Conservation (phyloP, 2,113 vertebrate species). For the Peromyscus leucopus region DNA sequence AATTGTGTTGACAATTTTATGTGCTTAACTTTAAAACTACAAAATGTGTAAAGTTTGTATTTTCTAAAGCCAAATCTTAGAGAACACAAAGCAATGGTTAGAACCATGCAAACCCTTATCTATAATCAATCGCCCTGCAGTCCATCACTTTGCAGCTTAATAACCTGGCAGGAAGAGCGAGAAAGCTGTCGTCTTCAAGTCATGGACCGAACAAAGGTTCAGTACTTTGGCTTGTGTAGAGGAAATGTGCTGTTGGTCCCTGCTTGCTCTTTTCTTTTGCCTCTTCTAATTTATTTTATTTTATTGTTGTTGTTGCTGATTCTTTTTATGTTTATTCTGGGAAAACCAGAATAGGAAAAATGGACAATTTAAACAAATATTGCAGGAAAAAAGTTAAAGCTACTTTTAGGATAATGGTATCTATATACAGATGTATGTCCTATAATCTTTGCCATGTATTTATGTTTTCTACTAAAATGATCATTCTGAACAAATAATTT, state of each 20-base stretch:
- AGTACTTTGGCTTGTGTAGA: background rate
- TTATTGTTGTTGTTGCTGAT: background rate
- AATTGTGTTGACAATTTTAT: background rate
- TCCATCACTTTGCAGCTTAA: background rate
- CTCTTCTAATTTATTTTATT: background rate
- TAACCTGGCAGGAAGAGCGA: background rate
- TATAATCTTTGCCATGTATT: background rate
- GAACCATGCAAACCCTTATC: background rate
- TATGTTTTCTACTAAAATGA: background rate
- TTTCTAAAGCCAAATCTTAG: background rate
- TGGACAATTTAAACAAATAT: background rate
- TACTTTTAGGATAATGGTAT: background rate
- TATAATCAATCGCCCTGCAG: background rate
- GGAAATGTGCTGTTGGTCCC: background rate
- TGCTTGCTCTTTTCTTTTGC: constrained; percentile 33
- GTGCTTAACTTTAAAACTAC: background rate
- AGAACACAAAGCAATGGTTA: constrained; percentile 4
- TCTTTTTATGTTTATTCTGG: background rate
- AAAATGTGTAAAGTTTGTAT: background rate
- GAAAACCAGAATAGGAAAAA: background rate
- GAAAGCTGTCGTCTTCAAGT: background rate
- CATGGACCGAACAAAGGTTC: background rate
- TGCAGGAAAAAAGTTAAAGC: background rate
- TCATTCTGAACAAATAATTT: background rate
- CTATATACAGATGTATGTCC: background rate